Percentiles rank a stretch among this genome's conserved stretches.
Conservation (phyloP, 2,797 vertebrate genomes). For the Carcharodon carcharias region DNA sequence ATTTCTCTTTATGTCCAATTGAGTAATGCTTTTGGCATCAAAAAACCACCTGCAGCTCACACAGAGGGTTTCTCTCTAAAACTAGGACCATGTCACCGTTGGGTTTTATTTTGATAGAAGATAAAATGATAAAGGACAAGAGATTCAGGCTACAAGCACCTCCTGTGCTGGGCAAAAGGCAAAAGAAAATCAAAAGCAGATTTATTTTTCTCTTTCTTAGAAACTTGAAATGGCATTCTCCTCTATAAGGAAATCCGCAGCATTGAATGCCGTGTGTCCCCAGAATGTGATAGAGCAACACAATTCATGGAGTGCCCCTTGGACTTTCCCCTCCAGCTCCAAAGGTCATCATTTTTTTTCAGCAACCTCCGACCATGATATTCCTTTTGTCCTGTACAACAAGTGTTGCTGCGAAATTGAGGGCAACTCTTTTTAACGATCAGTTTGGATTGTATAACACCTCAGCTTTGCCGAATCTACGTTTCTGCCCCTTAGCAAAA, state of each 20-base stretch:
- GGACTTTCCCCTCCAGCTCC: neutral
- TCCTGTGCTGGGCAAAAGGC: neutral
- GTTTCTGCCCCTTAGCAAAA: neutral
- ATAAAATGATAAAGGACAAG: neutral
- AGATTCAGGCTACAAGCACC: neutral
- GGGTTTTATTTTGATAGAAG: conserved; percentile 15
- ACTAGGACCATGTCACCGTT: neutral
- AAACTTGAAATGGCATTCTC: neutral
- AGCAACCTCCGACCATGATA: neutral
- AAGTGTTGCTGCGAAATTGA: neutral
- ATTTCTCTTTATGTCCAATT: conserved; percentile 22
- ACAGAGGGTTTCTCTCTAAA: neutral
- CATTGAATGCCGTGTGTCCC: neutral
- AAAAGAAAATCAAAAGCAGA: neutral
- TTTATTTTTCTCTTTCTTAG: neutral
- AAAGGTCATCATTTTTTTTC: neutral
- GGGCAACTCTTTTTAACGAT: neutral
- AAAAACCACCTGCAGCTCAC: conserved; percentile 21
- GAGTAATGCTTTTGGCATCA: conserved; percentile 35
- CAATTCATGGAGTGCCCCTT: neutral
- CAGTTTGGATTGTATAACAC: neutral
- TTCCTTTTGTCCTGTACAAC: neutral
- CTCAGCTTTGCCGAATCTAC: neutral
- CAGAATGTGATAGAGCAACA: neutral
- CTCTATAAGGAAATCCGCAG: neutral